Conservation (phyloP, 2,888 invertebrate genomes). For the Hymenopus coronatus region DNA sequence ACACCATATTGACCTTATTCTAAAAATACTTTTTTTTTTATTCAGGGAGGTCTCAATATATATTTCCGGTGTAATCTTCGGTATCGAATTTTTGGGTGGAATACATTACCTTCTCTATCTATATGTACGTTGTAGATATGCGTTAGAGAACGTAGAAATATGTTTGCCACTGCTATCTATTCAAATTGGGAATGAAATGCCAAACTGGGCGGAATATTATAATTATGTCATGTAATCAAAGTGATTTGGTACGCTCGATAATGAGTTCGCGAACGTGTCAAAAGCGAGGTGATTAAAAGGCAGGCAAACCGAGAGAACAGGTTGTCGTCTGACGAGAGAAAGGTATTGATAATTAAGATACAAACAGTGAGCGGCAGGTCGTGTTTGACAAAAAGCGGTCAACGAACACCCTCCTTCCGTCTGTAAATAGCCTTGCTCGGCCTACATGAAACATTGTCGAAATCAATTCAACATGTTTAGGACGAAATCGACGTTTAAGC, state of each 20-base stretch:
- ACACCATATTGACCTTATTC: too few relatives aligned
- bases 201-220: neutral
- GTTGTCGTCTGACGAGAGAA: neutral
- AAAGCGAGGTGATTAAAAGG: neutral
- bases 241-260: neutral
- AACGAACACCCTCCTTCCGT: neutral
- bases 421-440: too few relatives aligned
- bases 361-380: neutral
- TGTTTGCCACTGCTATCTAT: neutral
- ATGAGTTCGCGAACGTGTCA: neutral
- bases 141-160: too few relatives aligned
- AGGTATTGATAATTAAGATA: neutral
- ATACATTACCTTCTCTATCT: too few relatives aligned
- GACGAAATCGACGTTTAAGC: too few relatives aligned
- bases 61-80: too few relatives aligned
- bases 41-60: too few relatives aligned
- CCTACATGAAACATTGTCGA: too few relatives aligned
- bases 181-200: neutral
- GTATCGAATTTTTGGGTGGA: too few relatives aligned
- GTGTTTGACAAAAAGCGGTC: neutral
- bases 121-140: too few relatives aligned
- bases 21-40: too few relatives aligned
- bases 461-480: too few relatives aligned
- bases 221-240: neutral
- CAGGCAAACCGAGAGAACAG: neutral